Evolutionary conservation across 2,888 invertebrate genomes (phyloP).

Genomic region (Pristionchus mayeri): DNA sequence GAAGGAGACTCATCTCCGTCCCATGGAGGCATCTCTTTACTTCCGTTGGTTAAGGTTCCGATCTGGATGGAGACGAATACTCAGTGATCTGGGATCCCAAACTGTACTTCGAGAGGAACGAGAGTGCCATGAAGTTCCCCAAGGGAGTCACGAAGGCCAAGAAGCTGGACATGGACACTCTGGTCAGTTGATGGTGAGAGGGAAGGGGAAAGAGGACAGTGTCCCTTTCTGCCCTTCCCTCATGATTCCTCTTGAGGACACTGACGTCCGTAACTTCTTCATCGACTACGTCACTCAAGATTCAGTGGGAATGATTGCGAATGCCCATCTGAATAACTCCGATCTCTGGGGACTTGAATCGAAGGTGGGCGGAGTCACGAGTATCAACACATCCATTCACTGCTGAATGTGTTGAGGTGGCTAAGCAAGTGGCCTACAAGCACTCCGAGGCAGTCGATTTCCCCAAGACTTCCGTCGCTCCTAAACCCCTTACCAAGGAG

Average conservation of each 20-base stretch:
- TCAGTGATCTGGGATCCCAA: constrained; percentile 72
- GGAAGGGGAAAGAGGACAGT: neutral
- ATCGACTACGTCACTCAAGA: constrained; percentile 75
- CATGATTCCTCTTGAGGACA: neutral
- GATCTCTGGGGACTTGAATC: constrained; percentile 73
- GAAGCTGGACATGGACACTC: constrained; percentile 29
- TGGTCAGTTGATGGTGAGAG: constrained; percentile 12
- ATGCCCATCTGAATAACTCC: constrained; percentile 74
- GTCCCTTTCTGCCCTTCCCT: neutral
- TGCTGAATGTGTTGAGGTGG: neutral
- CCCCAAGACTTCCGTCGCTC: constrained; percentile 75
- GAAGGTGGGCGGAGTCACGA: constrained; percentile 53
- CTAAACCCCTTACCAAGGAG: constrained; percentile 53
- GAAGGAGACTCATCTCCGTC: too few species aligned
- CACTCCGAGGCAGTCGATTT: constrained; percentile 75
- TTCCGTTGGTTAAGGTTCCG: constrained; percentile 54
- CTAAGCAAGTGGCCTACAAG: constrained; percentile 67
- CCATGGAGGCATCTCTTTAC: too few species aligned
- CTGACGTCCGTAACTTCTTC: constrained; percentile 73
- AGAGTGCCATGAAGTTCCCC: constrained; percentile 52
- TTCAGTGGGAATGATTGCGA: constrained; percentile 75
- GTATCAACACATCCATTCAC: neutral
- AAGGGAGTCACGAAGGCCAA: neutral
- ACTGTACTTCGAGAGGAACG: constrained; percentile 63
- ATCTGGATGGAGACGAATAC: constrained; percentile 77